Evolutionary conservation across 1,140 invertebrate genomes (phyloP), one percentile per base, ranked within the genome.

Genomic region (Calliopsis andreniformis): DNA sequence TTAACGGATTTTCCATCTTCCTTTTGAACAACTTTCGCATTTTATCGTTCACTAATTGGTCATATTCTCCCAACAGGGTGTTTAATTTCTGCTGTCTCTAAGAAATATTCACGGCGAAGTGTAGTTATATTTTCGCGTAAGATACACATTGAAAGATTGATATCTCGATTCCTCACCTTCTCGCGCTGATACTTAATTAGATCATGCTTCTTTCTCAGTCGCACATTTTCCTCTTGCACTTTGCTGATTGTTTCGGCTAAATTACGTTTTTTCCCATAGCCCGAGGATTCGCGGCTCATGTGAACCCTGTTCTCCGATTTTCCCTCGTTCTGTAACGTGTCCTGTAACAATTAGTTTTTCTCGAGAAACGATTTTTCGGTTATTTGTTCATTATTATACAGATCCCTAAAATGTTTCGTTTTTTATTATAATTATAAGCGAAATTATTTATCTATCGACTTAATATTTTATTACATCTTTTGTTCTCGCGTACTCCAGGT

Each of bases 191-290:
- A 96, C 71, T 93, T 93, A n/a, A 96, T 84, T 32, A 97, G 89
- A 92, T 97, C 96, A 47, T 96, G 88, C 78, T 95, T 94, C 87
- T 96, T 97, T 23, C 94, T 92, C 72, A 94, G 93, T 80, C 96
- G 95, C 25, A 95, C 96, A 47, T 96, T 94, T 90, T 96, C 95
- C n/a, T 96, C 92, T 81, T 96, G 95, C 30, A 96, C 88, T 68
- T 94, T 93, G 53, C 94, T 91, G 45, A 94, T 91, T 10, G 94
- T 93, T 80, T 95, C 93, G 14, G 92, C 90, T 18, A 93, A 90
- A 62, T 91, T 93, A 42, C 89, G 87, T 78, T 91, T 92, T 64
- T 89, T 88, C 6, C 87, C 76, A 66, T 81, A 82, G 10, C 83
- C 86, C 23, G 88, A 84, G 55, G 90, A 89, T 32, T 91, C 87